These are phyloP conservation scores for Simalia tracyae DNA, from an alignment of 2,797 vertebrate species.

Conservation along the genomic window DNA sequence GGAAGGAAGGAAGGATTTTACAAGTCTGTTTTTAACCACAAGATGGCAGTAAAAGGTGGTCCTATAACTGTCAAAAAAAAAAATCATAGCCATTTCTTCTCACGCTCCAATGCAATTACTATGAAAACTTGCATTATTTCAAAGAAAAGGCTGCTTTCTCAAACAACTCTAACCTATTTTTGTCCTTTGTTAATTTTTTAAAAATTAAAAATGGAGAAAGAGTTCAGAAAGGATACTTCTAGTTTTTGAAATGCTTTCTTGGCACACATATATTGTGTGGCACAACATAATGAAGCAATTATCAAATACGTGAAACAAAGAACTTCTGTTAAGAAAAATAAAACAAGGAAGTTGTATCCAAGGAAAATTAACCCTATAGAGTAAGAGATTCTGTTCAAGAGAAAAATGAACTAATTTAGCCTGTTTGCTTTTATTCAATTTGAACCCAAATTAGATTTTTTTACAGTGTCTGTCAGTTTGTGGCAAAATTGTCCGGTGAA, in stretches of 20 bases:
- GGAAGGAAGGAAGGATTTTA: not conserved
- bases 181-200: not conserved
- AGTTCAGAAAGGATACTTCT: slow-evolving; percentile 45
- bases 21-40: slow-evolving; percentile 55
- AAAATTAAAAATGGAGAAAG: not conserved
- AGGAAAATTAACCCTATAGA: slow-evolving; percentile 52
- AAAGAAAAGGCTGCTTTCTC: slow-evolving; percentile 24
- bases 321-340: slow-evolving; percentile 50
- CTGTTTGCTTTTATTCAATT: slow-evolving; percentile 29
- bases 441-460: not conserved
- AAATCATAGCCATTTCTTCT: slow-evolving; percentile 42
- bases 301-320: slow-evolving; percentile 44
- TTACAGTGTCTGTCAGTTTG: not conserved
- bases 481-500: not conserved
- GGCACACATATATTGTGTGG: slow-evolving; percentile 22
- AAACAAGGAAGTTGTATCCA: slow-evolving; percentile 44
- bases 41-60: slow-evolving; percentile 65
- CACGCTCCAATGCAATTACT: not conserved
- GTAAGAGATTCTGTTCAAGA: slow-evolving; percentile 31
- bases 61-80: not conserved
- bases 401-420: slow-evolving; percentile 30
- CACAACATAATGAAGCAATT: slow-evolving; percentile 44
- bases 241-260: not conserved
- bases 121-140: not conserved
- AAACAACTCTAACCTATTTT: slow-evolving; percentile 23